Evolutionary conservation across 2,113 vertebrate genomes (phyloP), one percentile per base, ranked within the genome.

Genomic region (Notothenia coriiceps): DNA sequence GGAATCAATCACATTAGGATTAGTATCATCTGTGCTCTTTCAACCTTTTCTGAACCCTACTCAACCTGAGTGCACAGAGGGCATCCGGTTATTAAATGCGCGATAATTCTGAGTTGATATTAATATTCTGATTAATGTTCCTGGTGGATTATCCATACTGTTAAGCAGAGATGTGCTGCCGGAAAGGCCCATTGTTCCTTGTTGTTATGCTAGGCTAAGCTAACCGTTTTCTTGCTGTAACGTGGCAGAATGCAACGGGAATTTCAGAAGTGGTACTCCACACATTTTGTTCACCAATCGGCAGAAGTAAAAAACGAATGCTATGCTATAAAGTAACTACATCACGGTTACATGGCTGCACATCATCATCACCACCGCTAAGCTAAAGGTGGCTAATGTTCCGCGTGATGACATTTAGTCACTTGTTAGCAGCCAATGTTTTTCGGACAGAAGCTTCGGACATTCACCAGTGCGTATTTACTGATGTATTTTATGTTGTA

Each of bases 91-190:
- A 3, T 85, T 51, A 80, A 81, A 86, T 56, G 49, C 59, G 40
- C 40, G 57, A 17, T 87, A 80, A 90, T 73, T 83, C 82, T 44
- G 44, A 71, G 62, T 82, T 84, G 67, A 77, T 82, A 83, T 86
- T 78, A 90, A 91, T 79, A 83, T 74, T 81, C 66, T 22, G 57
- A 70, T 77, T 86, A 80, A 91, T 79, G 76, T 76, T 79, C 70
- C 69, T 40, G 63, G n/a, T 77, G 84, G 84, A 88, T 89, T 82
- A 82, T 70, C 47, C 66, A 13, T 35, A 71, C 55, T 50, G 55
- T 57, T 60, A 29, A 62, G 60, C 8, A 29, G 57, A 81, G 76
- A 57, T 68, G 64, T 57, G 18, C 11, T 65, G 33, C 65, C 40
- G 33, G 51, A 46, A 13, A 60, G 49, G 44, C 46, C 8, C 1